Evolutionary conservation across 2,113 vertebrate species (phyloP), one percentile per base, ranked within the genome.

Genomic region (Mormoops blainvillei): DNA sequence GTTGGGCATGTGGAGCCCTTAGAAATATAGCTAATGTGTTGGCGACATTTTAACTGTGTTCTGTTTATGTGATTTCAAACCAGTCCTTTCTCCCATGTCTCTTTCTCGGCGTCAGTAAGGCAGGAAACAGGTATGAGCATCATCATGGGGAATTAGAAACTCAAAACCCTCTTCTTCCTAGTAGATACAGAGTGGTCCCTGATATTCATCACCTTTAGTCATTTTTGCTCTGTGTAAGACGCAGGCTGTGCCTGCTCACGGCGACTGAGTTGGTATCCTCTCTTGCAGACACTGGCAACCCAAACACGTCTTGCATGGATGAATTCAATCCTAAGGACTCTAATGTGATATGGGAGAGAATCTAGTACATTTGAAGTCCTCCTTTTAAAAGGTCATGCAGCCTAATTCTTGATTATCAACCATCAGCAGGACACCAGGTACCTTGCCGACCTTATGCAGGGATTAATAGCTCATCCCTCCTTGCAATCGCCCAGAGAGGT

Each of bases 401-500:
- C 15, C 9, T 14, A 8, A 28, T 33, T 89, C 58, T 8, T 14
- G 22, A 12, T 61, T 41, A 24, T 7, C 81, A 41, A 36, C 26
- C 24, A 3, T 48, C 4, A 31, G n/a, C n/a, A 36, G 54, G 33
- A 8, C 5, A 20, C 56, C n/a, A 41, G 36, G 28, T 19, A 16
- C 24, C 36, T 48, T 50, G 68, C 4, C 0, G 0, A n/a, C 14
- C 5, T 58, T 58, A 33, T 5, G 20, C n/a, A 50, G 4, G 8
- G 16, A 5, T 15, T 20, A 15, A 10, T 24, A 12, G 5, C 52
- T 86, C 63, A 31, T 31, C 3, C n/a, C 28, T n/a, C 43, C 43
- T 48, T 8, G 22, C 0, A 4, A 0, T 15, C 41, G 3, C 4
- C 7, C 7, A 2, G 24, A 0, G 1, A 45, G 67, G 1, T 12